Evolutionary conservation across 2,797 vertebrate species (phyloP).

Genomic region (Hybognathus amarus): DNA sequence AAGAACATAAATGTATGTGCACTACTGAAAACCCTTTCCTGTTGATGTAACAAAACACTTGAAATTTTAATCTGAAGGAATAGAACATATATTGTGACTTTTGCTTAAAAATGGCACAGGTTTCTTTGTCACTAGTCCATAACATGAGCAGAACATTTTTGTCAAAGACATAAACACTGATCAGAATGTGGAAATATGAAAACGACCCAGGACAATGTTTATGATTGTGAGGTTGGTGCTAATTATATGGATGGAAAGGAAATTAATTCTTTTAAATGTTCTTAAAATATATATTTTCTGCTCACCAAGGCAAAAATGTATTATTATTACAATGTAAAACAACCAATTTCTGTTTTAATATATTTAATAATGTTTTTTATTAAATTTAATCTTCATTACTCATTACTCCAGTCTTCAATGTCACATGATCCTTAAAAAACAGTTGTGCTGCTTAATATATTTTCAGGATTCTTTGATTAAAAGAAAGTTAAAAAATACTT

Average conservation of each 20-base stretch:
- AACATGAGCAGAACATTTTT: not conserved
- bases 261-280: not conserved
- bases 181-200: not conserved
- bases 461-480: not conserved
- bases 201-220: not conserved
- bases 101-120: not conserved
- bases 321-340: not conserved
- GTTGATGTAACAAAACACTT: not conserved
- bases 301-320: not conserved
- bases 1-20: not conserved
- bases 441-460: not conserved
- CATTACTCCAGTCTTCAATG: not conserved
- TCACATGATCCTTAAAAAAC: slow-evolving; percentile 7
- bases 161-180: not conserved
- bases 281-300: not conserved
- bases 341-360: not conserved
- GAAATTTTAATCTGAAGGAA: not conserved
- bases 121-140: not conserved
- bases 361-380: not conserved
- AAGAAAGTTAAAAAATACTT: not conserved
- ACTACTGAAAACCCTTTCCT: not conserved
- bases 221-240: not conserved
- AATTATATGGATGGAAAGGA: not conserved
- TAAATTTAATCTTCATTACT: too few relatives aligned
- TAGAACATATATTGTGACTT: not conserved